Percentiles rank a stretch among this genome's conserved stretches.
phyloP scores from a whole-genome alignment of 2,797 vertebrate genomes.

The Triplophysa bombifrons region DNA sequence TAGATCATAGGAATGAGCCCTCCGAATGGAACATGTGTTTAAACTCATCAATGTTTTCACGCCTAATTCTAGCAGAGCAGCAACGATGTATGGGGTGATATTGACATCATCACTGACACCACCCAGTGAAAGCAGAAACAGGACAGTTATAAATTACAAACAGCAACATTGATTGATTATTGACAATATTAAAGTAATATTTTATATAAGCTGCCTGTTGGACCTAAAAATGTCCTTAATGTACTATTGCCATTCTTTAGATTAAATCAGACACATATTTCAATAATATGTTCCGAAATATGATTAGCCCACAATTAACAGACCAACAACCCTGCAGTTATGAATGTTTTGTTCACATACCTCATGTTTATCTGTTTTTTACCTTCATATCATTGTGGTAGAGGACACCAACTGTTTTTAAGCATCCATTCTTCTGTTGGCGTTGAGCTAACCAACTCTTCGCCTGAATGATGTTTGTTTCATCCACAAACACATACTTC shows the following conservation, averaged over 20 bases:
- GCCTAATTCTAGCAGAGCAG: slow-evolving; percentile 74
- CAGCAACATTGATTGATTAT: not conserved
- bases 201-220: too few species aligned
- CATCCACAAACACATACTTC: slow-evolving; percentile 78
- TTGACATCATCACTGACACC: slow-evolving; percentile 78
- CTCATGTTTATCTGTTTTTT: too few species aligned
- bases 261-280: not conserved
- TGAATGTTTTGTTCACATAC: not conserved
- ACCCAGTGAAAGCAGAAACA: slow-evolving; percentile 65
- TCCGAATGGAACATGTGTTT: not conserved
- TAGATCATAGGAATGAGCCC: too few species aligned
- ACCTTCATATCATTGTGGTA: too few species aligned
- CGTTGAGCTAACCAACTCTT: slow-evolving; percentile 73
- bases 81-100: slow-evolving; percentile 75
- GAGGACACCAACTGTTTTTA: too few species aligned
- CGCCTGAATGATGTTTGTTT: slow-evolving; percentile 72
- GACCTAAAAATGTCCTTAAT: not conserved
- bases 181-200: not conserved
- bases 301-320: not conserved
- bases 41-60: slow-evolving; percentile 63
- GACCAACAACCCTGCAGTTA: too few species aligned
- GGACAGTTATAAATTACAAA: not conserved
- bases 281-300: not conserved
- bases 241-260: not conserved
- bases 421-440: too few species aligned